Conservation (phyloP, 2,888 invertebrate species). For the Epistrophella euchroma region DNA sequence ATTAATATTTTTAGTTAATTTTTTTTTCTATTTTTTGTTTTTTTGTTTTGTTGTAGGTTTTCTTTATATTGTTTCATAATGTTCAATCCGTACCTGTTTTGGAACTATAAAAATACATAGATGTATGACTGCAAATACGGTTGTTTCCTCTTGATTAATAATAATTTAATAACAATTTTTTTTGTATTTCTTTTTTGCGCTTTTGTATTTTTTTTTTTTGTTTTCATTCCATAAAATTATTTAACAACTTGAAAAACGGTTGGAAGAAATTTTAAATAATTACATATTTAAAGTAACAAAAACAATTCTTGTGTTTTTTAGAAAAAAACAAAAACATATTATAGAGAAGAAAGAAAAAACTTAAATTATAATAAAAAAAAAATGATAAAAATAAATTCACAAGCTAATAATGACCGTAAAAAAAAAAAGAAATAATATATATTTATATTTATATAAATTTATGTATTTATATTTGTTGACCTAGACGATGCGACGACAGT, state of each 20-base stretch:
- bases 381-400: conserved; percentile 69
- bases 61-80: conserved; percentile 63
- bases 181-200: conserved; percentile 60
- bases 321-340: background rate
- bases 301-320: conserved; percentile 27
- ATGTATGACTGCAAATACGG: conserved; percentile 69
- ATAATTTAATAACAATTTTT: conserved; percentile 74
- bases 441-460: conserved; percentile 41
- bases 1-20: conserved; percentile 38
- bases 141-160: conserved; percentile 63
- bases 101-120: conserved; percentile 75
- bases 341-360: conserved; percentile 38
- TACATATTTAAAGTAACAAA: conserved; percentile 3
- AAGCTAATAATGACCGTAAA: conserved; percentile 64
- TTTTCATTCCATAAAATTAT: conserved; percentile 66
- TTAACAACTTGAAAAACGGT: conserved; percentile 67
- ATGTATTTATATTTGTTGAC: conserved; percentile 66
- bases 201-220: conserved; percentile 54
- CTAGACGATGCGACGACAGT: conserved; percentile 57
- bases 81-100: conserved; percentile 68
- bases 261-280: conserved; percentile 41
- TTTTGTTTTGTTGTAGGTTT: conserved; percentile 32
- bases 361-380: conserved; percentile 59
- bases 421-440: conserved; percentile 55
- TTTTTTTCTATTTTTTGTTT: conserved; percentile 35